These are phyloP conservation scores for Brevimyrus niger DNA, from an alignment of 2,113 vertebrate species.

Conservation along the genomic window DNA sequence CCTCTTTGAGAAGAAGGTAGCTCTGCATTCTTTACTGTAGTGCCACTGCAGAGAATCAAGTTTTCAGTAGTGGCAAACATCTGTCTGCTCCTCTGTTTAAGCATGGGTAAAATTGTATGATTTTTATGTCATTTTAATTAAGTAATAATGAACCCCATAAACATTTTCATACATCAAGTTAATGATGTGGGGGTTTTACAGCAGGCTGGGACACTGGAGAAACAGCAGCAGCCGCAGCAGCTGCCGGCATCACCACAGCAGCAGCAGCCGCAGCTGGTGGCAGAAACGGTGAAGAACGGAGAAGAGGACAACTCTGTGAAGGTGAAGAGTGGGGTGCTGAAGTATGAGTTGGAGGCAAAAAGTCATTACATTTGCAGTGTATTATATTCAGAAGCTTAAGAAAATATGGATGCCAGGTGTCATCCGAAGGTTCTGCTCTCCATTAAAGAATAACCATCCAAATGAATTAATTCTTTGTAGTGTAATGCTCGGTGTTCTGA, in stretches of 20 bases:
- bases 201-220: constrained; percentile 74
- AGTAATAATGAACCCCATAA: background rate
- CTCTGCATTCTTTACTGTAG: background rate
- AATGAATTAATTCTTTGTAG: background rate
- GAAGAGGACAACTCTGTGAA: constrained; percentile 75
- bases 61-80: background rate
- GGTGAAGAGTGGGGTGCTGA: constrained; percentile 29
- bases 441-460: background rate
- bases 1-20: constrained; percentile 96
- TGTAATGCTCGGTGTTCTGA: background rate
- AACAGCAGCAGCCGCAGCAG: constrained; percentile 39
- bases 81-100: background rate
- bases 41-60: background rate
- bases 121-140: background rate
- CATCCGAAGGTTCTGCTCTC: background rate
- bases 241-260: no score
- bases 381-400: background rate
- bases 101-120: background rate
- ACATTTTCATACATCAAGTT: background rate
- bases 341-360: background rate
- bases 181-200: constrained; percentile 24
- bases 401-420: background rate
- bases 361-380: background rate
- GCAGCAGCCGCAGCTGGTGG: constrained; percentile 63
- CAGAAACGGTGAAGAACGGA: constrained; percentile 65